phyloP scores from a whole-genome alignment of 2,888 invertebrate species.

The Drosophila hawaiiensis region DNA sequence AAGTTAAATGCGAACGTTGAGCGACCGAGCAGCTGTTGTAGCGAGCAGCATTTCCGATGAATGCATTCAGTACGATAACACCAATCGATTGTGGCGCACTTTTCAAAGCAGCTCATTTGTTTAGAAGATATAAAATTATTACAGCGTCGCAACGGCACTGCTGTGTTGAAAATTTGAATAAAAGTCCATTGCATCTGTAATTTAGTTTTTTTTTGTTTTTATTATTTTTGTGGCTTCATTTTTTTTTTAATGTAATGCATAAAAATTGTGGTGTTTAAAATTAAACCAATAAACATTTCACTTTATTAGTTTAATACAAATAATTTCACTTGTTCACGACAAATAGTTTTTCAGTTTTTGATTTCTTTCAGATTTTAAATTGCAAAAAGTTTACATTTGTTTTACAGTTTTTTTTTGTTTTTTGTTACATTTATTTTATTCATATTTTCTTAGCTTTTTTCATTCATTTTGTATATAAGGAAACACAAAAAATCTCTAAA shows the following conservation, averaged over 20 bases:
- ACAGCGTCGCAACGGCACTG: not conserved
- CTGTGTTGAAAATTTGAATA: not conserved
- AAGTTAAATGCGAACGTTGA: slow-evolving; percentile 1
- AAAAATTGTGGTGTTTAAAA: slow-evolving; percentile 72
- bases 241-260: slow-evolving; percentile 68
- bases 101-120: not conserved
- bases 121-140: not conserved
- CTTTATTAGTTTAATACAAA: slow-evolving; percentile 75
- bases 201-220: slow-evolving; percentile 59
- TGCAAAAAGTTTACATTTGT: slow-evolving; percentile 65
- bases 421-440: slow-evolving; percentile 43
- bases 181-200: slow-evolving; percentile 26
- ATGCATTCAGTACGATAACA: slow-evolving; percentile 1
- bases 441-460: slow-evolving; percentile 22
- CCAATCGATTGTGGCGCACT: slow-evolving; percentile 2
- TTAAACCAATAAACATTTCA: slow-evolving; percentile 75
- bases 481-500: slow-evolving; percentile 73
- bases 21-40: slow-evolving; percentile 27
- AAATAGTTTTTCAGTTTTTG: slow-evolving; percentile 54
- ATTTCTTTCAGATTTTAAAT: slow-evolving; percentile 50
- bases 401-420: slow-evolving; percentile 26
- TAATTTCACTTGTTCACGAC: slow-evolving; percentile 65
- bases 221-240: slow-evolving; percentile 49
- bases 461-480: slow-evolving; percentile 64
- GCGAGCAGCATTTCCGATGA: not conserved